A percentile compares a stretch with the other conserved stretches of the same genome.
Evolutionary conservation across 2,113 vertebrate species (phyloP).

Genomic region (Grallaria varia): DNA sequence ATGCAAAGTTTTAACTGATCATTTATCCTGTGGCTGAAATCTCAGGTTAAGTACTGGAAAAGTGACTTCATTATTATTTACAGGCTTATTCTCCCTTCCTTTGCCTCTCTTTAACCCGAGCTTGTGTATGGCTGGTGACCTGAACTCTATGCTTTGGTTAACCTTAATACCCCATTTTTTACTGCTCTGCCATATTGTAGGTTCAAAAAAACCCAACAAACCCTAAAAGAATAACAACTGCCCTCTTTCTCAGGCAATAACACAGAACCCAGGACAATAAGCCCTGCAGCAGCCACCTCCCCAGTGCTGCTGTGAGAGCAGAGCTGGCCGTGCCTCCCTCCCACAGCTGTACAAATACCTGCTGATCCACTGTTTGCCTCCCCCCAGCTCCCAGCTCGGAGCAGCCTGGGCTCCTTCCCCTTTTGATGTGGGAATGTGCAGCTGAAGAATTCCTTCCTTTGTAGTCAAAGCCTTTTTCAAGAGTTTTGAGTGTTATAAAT

Average conservation of each 20-base stretch:
- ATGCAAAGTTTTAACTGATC: neutral
- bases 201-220: neutral
- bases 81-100: neutral
- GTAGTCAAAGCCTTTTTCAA: neutral
- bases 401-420: neutral
- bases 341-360: conserved; percentile 43
- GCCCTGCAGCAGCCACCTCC: neutral
- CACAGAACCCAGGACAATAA: neutral
- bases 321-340: neutral
- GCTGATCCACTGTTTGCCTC: neutral
- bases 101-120: neutral
- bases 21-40: neutral
- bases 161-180: neutral
- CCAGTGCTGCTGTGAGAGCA: neutral
- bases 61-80: neutral
- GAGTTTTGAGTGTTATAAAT: neutral
- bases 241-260: neutral
- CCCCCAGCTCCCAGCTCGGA: neutral
- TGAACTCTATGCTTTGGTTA: neutral
- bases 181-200: neutral
- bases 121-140: neutral
- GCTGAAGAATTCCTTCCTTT: neutral
- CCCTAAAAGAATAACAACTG: neutral
- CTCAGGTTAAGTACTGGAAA: neutral
- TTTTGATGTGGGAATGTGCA: neutral